These are phyloP conservation scores for Euclidia mi DNA, from an alignment of 2,888 invertebrate genomes.

Conservation along the genomic window DNA sequence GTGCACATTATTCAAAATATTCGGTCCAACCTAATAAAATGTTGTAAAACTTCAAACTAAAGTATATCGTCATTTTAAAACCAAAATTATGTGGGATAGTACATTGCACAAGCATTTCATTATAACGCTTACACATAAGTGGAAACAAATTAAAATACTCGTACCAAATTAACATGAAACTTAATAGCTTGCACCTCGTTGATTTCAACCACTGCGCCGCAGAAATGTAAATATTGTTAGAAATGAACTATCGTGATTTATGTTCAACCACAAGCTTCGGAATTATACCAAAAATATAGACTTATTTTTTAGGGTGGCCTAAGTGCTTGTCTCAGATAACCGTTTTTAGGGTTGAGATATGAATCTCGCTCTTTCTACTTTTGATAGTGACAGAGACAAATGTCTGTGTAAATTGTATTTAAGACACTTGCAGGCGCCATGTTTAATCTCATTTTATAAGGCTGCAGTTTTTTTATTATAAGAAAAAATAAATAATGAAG, in stretches of 20 bases:
- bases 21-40: too few relatives aligned
- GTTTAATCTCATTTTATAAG: constrained; percentile 20
- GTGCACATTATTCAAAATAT: too few relatives aligned
- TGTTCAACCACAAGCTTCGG: constrained; percentile 11
- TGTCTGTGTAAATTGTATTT: constrained; percentile 31
- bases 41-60: too few relatives aligned
- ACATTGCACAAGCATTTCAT: too few relatives aligned
- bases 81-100: too few relatives aligned
- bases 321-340: constrained; percentile 35
- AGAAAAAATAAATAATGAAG: constrained; percentile 29
- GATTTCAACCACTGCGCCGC: constrained; percentile 24
- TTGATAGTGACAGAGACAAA: constrained; percentile 43
- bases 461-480: constrained; percentile 29
- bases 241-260: constrained; percentile 41
- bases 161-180: constrained; percentile 36
- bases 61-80: too few relatives aligned
- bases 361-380: constrained; percentile 42
- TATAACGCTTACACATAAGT: constrained; percentile 2
- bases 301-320: constrained; percentile 33
- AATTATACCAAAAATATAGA: constrained; percentile 31
- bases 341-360: constrained; percentile 28
- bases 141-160: constrained; percentile 25
- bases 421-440: constrained; percentile 9
- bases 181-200: constrained; percentile 47
- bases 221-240: constrained; percentile 28